A percentile compares a stretch with the other conserved stretches of the same genome.
Conservation (phyloP, 1,140 invertebrate genomes). For the Polyergus mexicanus region DNA sequence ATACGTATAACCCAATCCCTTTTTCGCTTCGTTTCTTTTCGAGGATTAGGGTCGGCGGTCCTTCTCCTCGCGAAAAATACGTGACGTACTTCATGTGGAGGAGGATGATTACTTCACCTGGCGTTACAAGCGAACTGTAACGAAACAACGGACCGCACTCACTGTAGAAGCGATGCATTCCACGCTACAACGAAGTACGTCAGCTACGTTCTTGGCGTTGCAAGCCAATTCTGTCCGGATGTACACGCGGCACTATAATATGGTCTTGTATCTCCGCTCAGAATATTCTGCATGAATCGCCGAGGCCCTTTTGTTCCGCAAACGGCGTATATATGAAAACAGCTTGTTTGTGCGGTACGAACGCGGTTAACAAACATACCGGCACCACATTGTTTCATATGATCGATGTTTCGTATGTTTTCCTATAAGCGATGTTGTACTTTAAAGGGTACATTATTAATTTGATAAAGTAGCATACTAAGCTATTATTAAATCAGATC, state of each 20-base stretch:
- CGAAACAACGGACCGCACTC: conserved; percentile 73
- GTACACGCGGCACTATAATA: conserved; percentile 53
- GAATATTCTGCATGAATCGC: conserved; percentile 62
- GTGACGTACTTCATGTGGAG: conserved; percentile 29
- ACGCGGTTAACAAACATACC: conserved; percentile 52
- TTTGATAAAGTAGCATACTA: not conserved
- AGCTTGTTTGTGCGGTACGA: conserved; percentile 55
- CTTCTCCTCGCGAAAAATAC: conserved; percentile 13
- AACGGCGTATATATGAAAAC: conserved; percentile 46
- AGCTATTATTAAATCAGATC: not conserved
- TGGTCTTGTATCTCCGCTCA: conserved; percentile 57
- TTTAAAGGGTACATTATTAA: conserved; percentile 24
- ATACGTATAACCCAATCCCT: conserved; percentile 33
- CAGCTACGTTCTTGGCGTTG: conserved; percentile 52
- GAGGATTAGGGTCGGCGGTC: conserved; percentile 27
- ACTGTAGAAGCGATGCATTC: conserved; percentile 70
- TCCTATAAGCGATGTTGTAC: conserved; percentile 27
- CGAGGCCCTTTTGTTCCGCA: conserved; percentile 54
- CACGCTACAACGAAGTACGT: conserved; percentile 50
- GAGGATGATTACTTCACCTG: conserved; percentile 66
- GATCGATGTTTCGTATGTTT: conserved; percentile 58
- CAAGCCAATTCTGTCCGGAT: conserved; percentile 54
- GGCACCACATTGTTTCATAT: conserved; percentile 54
- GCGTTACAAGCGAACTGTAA: conserved; percentile 62
- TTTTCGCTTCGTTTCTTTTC: conserved; percentile 57